Base-by-base conservation (phyloP, 2,797 vertebrate species). In the Clarias fuscus region DNA sequence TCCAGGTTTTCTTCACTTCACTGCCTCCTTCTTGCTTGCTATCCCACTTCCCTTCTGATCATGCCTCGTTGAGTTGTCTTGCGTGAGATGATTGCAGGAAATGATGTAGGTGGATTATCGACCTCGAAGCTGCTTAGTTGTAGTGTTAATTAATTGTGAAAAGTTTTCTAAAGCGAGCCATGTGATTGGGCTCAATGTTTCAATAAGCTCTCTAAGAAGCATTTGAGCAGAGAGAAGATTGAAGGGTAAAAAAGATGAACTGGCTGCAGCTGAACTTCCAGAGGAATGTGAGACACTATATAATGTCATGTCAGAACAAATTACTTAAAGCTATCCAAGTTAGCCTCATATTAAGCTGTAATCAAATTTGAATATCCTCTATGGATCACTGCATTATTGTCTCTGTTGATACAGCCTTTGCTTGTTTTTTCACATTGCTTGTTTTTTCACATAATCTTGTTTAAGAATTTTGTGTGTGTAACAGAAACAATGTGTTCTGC, bases 81-180 rank as follows among this genome's bases (percentile, higher is more conserved):
- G 48, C 7, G 10, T 27, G 67, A 78, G 84, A 61, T 20, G 37
- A 82, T 37, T n/a, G 68, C 48, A 88, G 70, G 84, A 88, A 86
- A 90, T 91, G 18, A 18, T 86, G 82, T 86, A 61, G 84, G 62
- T 86, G 84, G 83, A 53, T 86, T 89, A 71, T 84, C 84, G 82
- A 90, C 78, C 80, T 72, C 58, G 81, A 87, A 90, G 84, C 30
- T 17, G 85, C 65, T 89, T 76, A 88, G 87, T 83, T 24, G 76
- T 40, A 20, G 53, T 87, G 64, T 88, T 84, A 75, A 88, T 90
- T 88, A n/a, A 87, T 90, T 86, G 67, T 22, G 77, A 65, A 77
- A 72, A 73, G 56, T 89, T 86, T 88, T 68, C 78, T 82, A 64
- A 22, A 58, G 71, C 64, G 22, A 70, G 65, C 67, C 73, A 27